A percentile compares a stretch with the other conserved stretches of the same genome.
Evolutionary conservation across 2,797 vertebrate genomes (phyloP).

Genomic region (Malacoraja senta): DNA sequence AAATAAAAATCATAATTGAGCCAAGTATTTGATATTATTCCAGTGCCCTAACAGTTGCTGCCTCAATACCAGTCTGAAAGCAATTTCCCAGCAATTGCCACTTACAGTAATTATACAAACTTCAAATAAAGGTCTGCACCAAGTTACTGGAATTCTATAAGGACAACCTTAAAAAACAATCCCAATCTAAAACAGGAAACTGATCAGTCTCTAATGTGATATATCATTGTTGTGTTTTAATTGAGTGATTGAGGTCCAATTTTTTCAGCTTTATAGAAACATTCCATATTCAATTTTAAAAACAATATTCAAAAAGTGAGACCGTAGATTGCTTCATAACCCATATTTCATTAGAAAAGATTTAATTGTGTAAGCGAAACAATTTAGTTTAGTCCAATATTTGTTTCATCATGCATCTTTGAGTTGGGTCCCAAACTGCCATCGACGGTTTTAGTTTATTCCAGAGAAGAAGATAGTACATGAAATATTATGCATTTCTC

Average conservation of each 20-base stretch:
- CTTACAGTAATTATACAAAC: not conserved
- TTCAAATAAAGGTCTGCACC: not conserved
- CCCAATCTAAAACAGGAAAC: not conserved
- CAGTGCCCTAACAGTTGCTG: not conserved
- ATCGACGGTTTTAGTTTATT: not conserved
- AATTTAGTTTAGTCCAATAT: not conserved
- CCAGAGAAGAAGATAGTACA: not conserved
- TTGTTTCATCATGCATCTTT: not conserved
- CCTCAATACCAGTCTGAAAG: not conserved
- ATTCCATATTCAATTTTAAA: not conserved
- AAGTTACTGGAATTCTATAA: not conserved
- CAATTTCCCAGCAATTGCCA: not conserved
- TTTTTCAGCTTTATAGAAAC: not conserved
- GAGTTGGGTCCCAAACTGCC: not conserved
- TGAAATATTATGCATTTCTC: not conserved
- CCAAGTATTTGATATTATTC: not conserved
- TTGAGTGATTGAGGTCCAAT: not conserved
- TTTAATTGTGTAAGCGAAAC: no score
- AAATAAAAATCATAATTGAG: not conserved
- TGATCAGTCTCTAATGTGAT: not conserved
- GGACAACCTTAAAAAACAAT: not conserved
- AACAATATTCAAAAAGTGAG: not conserved
- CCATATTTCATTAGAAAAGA: not conserved
- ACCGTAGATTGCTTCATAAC: not conserved
- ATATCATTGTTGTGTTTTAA: not conserved